Base-by-base conservation (phyloP, 2,113 vertebrate species). In the Leptodactylus fuscus region DNA sequence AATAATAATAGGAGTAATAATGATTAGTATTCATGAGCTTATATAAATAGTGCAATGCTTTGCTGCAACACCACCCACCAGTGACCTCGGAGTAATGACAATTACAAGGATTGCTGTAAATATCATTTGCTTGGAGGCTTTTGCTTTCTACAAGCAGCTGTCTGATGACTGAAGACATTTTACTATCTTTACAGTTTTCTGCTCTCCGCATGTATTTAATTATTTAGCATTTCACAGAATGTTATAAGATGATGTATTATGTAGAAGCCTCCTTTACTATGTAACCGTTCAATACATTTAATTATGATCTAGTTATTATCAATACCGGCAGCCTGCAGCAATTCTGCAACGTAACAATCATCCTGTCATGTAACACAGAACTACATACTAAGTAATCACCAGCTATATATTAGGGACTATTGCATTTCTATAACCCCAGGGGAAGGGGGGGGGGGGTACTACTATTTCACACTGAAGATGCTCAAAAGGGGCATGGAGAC, bases 241-340 rank as follows among this genome's bases (percentile, higher is more conserved):
- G 34, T 18, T n/a, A 12, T 44, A 8, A 41, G 24, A 62, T 41
- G 53, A 80, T 80, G 34, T 44, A 80, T 80, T 62, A 34, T 51
- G 48, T 20, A 49, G 27, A 15, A 29, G 27, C 4, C 18, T 76
- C 46, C 0, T 29, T 4, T 51, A 60, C 36, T 11, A 9, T 80
- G 36, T 80, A 80, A 80, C 55, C 27, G 77, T 38, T 60, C 77
- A 58, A 41, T 80, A 62, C n/a, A 27, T 58, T 55, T 77, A 53
- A 55, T 53, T 77, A 62, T 44, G 24, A 80, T 29, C n/a, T 44
- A 80, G 34, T 51, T 67, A 15, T 81, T 69, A n/a, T 69, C 60
- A 69, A 65, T 81, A 32, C 15, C 41, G 69, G 41, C 18, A 27
- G 80, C 80, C 62, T 81, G 58, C 27, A 29, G 80, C 80, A 69